Evolutionary conservation across 2,888 invertebrate genomes (phyloP).

Genomic region (Drosophila borealis): DNA sequence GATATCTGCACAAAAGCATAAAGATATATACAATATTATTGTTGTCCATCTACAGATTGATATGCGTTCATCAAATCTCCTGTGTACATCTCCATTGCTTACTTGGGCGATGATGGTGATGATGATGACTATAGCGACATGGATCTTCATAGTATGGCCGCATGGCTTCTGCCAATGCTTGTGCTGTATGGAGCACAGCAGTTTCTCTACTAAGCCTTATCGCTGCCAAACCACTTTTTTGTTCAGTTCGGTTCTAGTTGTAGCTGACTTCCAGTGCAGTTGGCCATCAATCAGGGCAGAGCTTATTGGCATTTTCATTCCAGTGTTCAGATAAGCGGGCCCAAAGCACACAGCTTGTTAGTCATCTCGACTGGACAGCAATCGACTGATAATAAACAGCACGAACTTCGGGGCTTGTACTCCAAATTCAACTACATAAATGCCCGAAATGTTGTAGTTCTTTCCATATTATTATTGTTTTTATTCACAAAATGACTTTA

Average conservation of each 20-base stretch:
- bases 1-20: slow-evolving; percentile 46
- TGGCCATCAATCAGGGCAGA: slow-evolving; percentile 51
- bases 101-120: slow-evolving; percentile 76
- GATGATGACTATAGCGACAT: slow-evolving; percentile 69
- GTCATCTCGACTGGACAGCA: slow-evolving; percentile 26
- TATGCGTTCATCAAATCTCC: neutral
- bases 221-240: slow-evolving; percentile 10
- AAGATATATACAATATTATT: slow-evolving; percentile 1
- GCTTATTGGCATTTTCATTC: slow-evolving; percentile 43
- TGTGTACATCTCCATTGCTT: slow-evolving; percentile 14
- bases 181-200: slow-evolving; percentile 54
- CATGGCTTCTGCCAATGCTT: slow-evolving; percentile 37
- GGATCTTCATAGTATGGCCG: slow-evolving; percentile 73
- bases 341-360: slow-evolving; percentile 29
- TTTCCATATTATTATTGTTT: neutral
- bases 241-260: neutral
- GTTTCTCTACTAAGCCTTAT: slow-evolving; percentile 48
- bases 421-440: neutral
- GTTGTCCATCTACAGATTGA: neutral
- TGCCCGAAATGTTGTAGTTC: neutral
- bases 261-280: slow-evolving; percentile 14
- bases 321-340: slow-evolving; percentile 35
- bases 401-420: slow-evolving; percentile 9
- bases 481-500: neutral
- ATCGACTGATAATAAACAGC: slow-evolving; percentile 28